These are phyloP conservation scores for Lasiurus cinereus DNA, from an alignment of 2,113 vertebrate species.

Conservation along the genomic window DNA sequence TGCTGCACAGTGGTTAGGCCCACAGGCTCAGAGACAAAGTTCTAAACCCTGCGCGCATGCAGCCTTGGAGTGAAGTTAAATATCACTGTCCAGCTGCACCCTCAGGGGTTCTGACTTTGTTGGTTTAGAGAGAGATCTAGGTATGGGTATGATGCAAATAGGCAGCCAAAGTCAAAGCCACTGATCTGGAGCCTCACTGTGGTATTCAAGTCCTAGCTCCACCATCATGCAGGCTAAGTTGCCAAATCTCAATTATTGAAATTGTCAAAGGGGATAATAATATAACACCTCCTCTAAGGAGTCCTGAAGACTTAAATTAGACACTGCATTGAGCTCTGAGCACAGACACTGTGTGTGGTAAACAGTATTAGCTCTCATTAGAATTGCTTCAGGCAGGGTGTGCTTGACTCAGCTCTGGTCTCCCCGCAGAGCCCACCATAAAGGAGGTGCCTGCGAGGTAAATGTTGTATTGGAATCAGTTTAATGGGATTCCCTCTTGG, in stretches of 20 bases:
- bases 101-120: neutral
- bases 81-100: fast-evolving
- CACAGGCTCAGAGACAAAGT: neutral
- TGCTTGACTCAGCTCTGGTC: neutral
- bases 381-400: neutral
- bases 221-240: neutral
- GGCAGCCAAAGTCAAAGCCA: neutral
- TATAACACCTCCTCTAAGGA: neutral
- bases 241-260: neutral
- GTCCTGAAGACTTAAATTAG: neutral
- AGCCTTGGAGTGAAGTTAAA: neutral
- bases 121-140: neutral
- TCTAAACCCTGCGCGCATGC: neutral
- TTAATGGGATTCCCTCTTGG: neutral
- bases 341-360: fast-evolving
- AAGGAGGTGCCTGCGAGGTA: neutral
- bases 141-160: too few species aligned
- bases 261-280: neutral
- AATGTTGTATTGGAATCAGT: neutral
- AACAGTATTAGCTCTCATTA: neutral
- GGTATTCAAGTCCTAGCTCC: neutral
- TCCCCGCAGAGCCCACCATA: neutral
- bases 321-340: neutral
- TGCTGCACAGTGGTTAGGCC: neutral
- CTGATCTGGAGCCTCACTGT: neutral